Evolutionary conservation across 2,797 vertebrate genomes (phyloP).

Genomic region (Rhinella marina): DNA sequence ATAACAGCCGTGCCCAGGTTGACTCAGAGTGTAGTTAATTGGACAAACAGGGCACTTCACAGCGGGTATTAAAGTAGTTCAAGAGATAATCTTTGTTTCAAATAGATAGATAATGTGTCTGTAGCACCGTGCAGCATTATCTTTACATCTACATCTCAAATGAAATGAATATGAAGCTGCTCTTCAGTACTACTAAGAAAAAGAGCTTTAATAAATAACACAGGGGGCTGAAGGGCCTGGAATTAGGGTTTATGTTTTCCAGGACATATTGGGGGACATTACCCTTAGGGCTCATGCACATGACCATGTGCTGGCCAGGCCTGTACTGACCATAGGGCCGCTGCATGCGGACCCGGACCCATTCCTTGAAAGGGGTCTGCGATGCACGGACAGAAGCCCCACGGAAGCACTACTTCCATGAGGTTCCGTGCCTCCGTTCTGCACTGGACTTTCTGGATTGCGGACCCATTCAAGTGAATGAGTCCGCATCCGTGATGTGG

Average conservation of each 20-base stretch:
- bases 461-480: too few species aligned
- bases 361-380: too few species aligned
- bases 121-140: constrained; percentile 61
- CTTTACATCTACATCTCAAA: constrained; percentile 60
- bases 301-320: too few species aligned
- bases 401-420: too few species aligned
- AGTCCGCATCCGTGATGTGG: too few species aligned
- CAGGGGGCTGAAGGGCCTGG: neutral
- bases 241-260: neutral
- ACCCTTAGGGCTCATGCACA: too few species aligned
- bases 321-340: too few species aligned
- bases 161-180: constrained; percentile 43
- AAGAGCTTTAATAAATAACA: neutral
- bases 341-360: too few species aligned
- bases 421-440: too few species aligned
- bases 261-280: too few species aligned
- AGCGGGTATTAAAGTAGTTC: constrained; percentile 77
- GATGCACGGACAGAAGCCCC: too few species aligned
- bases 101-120: constrained; percentile 78
- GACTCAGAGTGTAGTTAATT: constrained; percentile 80
- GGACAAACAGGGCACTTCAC: constrained; percentile 77
- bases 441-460: too few species aligned
- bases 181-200: neutral
- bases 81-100: constrained; percentile 76
- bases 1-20: constrained; percentile 77